Conservation (phyloP, 1,140 invertebrate genomes). For the Euwallacea similis region DNA sequence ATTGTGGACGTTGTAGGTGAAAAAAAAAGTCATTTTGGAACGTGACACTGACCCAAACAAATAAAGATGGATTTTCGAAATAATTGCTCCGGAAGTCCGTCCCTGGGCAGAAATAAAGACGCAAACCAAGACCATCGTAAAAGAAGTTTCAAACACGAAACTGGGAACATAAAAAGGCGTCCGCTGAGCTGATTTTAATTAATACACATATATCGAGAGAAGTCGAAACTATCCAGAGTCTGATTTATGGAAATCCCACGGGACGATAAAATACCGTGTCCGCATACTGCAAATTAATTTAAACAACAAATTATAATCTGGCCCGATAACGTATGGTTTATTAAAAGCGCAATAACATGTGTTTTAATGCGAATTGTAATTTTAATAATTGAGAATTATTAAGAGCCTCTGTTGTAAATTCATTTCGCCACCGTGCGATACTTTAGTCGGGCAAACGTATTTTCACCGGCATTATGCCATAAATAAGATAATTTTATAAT, state of each 20-base stretch:
- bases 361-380: conserved; percentile 48
- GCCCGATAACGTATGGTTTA: conserved; percentile 46
- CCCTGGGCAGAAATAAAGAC: conserved; percentile 16
- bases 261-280: conserved; percentile 38
- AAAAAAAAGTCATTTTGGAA: too few species aligned
- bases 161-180: conserved; percentile 12
- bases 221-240: conserved; percentile 24
- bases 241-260: conserved; percentile 44
- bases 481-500: conserved; percentile 41
- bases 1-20: too few species aligned
- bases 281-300: conserved; percentile 47
- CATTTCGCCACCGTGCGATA: conserved; percentile 31
- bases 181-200: conserved; percentile 33
- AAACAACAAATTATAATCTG: conserved; percentile 48
- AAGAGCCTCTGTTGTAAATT: conserved; percentile 49
- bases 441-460: conserved; percentile 29
- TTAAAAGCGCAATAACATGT: conserved; percentile 51
- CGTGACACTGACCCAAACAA: too few species aligned
- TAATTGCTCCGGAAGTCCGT: background rate
- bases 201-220: conserved; percentile 38
- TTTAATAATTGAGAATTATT: conserved; percentile 52
- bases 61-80: too few species aligned
- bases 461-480: conserved; percentile 27
- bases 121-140: conserved; percentile 6
- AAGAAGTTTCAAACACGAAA: conserved; percentile 33